Percentiles rank a stretch among this genome's conserved stretches.
phyloP scores from a whole-genome alignment of 2,797 vertebrate genomes.

The Pantherophis alleghaniensis region DNA sequence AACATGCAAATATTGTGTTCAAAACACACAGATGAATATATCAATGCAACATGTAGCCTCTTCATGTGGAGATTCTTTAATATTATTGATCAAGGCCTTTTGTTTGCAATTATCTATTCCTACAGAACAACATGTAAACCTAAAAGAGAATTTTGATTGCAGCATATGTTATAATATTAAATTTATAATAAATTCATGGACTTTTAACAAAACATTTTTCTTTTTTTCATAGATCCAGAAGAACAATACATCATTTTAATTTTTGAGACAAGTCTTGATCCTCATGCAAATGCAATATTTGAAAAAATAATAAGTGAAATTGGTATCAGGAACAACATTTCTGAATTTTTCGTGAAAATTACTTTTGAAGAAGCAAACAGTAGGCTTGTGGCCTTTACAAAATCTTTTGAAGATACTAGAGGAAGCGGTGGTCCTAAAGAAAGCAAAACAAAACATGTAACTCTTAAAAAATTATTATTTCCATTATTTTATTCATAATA shows the following conservation, averaged over 20 bases:
- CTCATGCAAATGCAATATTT: constrained; percentile 85
- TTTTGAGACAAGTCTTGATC: constrained; percentile 86
- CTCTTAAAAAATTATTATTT: constrained; percentile 3
- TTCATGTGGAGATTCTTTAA: background rate
- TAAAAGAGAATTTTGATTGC: background rate
- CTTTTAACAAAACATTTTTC: constrained; percentile 8
- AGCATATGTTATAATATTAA: background rate
- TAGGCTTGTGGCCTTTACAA: constrained; percentile 92
- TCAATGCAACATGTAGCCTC: background rate
- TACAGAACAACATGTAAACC: background rate
- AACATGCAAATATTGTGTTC: background rate
- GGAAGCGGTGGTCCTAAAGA: constrained; percentile 73
- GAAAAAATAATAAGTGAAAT: constrained; percentile 90
- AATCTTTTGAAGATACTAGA: constrained; percentile 77
- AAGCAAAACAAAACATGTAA: constrained; percentile 76
- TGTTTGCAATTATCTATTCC: background rate
- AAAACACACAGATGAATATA: background rate
- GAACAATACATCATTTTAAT: constrained; percentile 96
- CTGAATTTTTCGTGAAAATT: constrained; percentile 86
- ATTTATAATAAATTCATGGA: background rate
- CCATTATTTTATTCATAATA: background rate
- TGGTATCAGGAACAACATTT: constrained; percentile 81
- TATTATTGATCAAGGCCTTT: background rate
- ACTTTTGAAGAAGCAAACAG: constrained; percentile 91
- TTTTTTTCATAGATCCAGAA: constrained; percentile 76